Evolutionary conservation across 2,888 invertebrate species (phyloP).

Genomic region (Myopa tessellatipennis): DNA sequence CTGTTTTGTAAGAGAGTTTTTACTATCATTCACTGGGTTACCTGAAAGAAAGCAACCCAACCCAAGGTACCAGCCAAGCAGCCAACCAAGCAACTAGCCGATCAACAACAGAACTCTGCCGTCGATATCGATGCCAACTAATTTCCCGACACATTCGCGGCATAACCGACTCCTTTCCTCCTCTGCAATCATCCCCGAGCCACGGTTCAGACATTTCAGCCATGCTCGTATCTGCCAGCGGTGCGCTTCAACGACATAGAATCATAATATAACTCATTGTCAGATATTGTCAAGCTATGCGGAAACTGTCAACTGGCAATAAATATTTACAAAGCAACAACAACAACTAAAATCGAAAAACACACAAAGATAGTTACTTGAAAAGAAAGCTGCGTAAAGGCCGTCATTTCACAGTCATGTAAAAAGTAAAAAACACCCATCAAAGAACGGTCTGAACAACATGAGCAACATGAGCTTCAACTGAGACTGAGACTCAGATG

Average conservation of each 20-base stretch:
- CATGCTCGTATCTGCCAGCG: background rate
- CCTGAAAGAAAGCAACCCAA: background rate
- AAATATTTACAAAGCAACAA: background rate
- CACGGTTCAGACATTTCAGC: background rate
- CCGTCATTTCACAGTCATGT: slow-evolving; percentile 18
- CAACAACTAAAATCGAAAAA: background rate
- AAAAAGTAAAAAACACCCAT: background rate
- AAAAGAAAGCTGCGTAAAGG: slow-evolving; percentile 14
- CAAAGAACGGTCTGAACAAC: background rate
- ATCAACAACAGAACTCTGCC: background rate
- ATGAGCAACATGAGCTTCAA: background rate
- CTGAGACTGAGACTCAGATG: background rate
- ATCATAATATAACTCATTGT: slow-evolving; percentile 29
- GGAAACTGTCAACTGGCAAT: slow-evolving; percentile 24
- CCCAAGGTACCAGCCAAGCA: background rate
- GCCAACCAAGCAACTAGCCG: background rate
- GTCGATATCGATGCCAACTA: slow-evolving; percentile 10
- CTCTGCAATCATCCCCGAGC: background rate
- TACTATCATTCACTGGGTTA: background rate
- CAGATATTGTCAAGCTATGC: slow-evolving; percentile 20
- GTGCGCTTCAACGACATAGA: background rate
- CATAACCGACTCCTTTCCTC: background rate
- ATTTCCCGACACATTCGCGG: slow-evolving; percentile 11
- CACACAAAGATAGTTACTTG: background rate
- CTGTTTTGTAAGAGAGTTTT: background rate